Evolutionary conservation across 2,797 vertebrate species (phyloP), one percentile per base, ranked within the genome.

Genomic region (Paedocypris micromegethes): DNA sequence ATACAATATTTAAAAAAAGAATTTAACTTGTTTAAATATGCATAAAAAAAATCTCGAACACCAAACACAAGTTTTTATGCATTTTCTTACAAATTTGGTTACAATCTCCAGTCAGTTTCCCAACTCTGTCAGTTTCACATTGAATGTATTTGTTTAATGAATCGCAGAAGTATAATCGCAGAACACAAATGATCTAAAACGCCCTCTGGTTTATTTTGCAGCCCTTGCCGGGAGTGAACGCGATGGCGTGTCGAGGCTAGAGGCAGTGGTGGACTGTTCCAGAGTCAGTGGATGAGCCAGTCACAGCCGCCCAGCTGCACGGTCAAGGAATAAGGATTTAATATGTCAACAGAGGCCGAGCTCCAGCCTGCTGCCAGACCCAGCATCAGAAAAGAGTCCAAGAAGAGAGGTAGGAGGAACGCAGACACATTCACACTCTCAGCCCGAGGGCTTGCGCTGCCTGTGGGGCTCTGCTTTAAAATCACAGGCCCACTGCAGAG

Each of bases 301-400:
- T 86, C 83, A 74, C 63, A 86, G 90, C 89, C 85, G 89, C 85
- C 83, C 90, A 90, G 89, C 91, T 88, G 90, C 79, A 90, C 91
- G 90, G 90, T 91, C 88, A 89, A 90, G 85, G 91, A 91, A 88
- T 92, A 90, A 93, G 89, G 89, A 91, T 90, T 91, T 89, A 90
- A 87, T 91, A 93, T 93, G 92, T 93, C 92, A 93, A 89, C 88
- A 84, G 88, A 90, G 88, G 87, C 88, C 67, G 89, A 90, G 80
- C 87, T 90, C 64, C 89, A 90, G 85, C 86, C 88, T 86, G 85
- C 88, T 84, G 84, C 87, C 83, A 86, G 88, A 86, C 87, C 88
- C 82, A 85, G 88, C 82, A 75, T 90, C 76, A 88, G 87, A 85
- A 86, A 89, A 82, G 89, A 90, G 82, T 88, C 87, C 79, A 89